Evolutionary conservation across 2,797 vertebrate species (phyloP).

Genomic region (Myripristis jacobus): DNA sequence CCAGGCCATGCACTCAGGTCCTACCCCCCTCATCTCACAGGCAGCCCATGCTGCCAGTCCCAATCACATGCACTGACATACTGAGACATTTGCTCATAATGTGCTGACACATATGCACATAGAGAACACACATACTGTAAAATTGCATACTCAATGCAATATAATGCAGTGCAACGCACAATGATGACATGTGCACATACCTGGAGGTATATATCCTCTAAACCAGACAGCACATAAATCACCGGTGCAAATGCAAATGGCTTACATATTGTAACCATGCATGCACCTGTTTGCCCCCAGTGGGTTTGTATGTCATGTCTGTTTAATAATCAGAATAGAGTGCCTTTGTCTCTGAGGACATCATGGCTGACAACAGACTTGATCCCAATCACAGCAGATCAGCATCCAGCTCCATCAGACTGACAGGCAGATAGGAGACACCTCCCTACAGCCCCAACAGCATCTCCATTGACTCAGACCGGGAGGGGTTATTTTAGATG

Average conservation of each 20-base stretch:
- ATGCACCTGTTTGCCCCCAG: conserved; percentile 41
- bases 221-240: conserved; percentile 22
- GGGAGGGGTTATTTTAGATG: conserved; percentile 58
- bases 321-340: conserved; percentile 33
- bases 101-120: conserved; percentile 57
- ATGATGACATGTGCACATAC: conserved; percentile 39
- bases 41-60: conserved; percentile 62
- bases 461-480: conserved; percentile 33
- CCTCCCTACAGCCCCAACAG: conserved; percentile 38
- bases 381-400: conserved; percentile 53
- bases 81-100: conserved; percentile 64
- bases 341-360: conserved; percentile 42
- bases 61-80: conserved; percentile 63
- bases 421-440: conserved; percentile 47
- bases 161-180: conserved; percentile 30
- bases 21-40: conserved; percentile 57
- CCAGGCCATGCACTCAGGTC: conserved; percentile 69
- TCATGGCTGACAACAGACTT: conserved; percentile 43
- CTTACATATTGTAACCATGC: conserved; percentile 19
- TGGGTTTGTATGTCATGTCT: conserved; percentile 32
- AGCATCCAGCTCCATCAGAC: conserved; percentile 46
- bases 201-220: conserved; percentile 23
- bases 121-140: conserved; percentile 24
- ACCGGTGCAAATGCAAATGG: conserved; percentile 5
- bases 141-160: background rate